Evolutionary conservation across 2,888 invertebrate species (phyloP), one percentile per base, ranked within the genome.

Genomic region (Merodon equestris): DNA sequence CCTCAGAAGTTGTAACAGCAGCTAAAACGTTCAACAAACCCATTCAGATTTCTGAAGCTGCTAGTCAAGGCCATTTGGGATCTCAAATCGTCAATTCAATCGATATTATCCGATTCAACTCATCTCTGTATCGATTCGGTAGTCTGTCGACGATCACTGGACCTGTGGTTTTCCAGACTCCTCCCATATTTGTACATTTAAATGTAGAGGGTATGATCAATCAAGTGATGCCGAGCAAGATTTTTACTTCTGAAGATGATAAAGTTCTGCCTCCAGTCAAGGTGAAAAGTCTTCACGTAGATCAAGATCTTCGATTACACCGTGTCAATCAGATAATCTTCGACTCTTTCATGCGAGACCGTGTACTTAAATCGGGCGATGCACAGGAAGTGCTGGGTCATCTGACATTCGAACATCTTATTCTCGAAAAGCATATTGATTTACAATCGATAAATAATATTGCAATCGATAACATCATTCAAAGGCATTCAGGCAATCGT

Each of bases 361-460:
- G 88, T 2, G 66, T 88, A 1, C 85, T 84, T 0, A 82, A 85
- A 9, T 60, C 81, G 0, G 86, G 86, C 2, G 68, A 72, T 0
- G 81, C 85, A 0, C 51, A 86, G 50, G 87, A 88, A 51, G 79
- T 86, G 0, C 85, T 85, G 18, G 88, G 88, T 0, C 72, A 74
- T 9, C 79, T 88, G 1, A 84, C 70, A 12, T 88, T 88, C 48
- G 85, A 86, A 50, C 36, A 86, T 3, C 75, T 88, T 13, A 63
- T 82, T n/a, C 79, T 88, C 3, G 82, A 83, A 19, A 83, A 84
- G 4, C 71, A 82, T 0, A 73, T 83, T 0, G 58, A 84, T 1
- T 15, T 88, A 48, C 84, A 84, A 44, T 85, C 82, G 51, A 87
- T 88, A 5, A 88, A 88, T 67, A 82, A 81, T 1, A 84, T 88